Base-by-base conservation (phyloP, 2,113 vertebrate genomes). In the Oncorhynchus mykiss region DNA sequence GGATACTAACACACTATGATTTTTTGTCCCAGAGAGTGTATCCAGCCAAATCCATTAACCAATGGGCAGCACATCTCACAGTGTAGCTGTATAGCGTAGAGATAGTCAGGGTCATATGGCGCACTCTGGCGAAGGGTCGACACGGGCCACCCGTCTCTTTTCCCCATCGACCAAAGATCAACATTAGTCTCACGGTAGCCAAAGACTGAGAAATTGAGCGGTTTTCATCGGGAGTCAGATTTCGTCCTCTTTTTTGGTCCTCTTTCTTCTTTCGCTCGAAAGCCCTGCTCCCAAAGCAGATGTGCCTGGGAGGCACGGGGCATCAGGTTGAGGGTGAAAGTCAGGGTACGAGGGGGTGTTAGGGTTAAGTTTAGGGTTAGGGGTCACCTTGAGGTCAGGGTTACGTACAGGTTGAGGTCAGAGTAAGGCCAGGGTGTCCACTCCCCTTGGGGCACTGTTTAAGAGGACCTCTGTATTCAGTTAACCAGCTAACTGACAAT, bases 281-380 rank as follows among this genome's bases (percentile, higher is more conserved):
- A 78, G 62, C 20, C 78, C 73, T 82, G 62, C 81, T 84, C 81
- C 80, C 67, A 39, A 68, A 89, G 88, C 90, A 92, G 90, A 92
- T 93, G 91, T 91, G 87, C 87, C 89, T 84, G 24, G 22, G 68
- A 87, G 90, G 88, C 85, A 84, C 51, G 59, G 83, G 77, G 81
- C 80, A 12, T 78, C 65, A 84, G 89, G 75, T 87, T 77, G 83
- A 85, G 82, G 90, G 89, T 79, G 90, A 87, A 80, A 86, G 86
- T 85, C 77, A 20, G 45, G 85, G 79, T 31, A 76, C 75, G 80
- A 78, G 78, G 57, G 80, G 89, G 91, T 92, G 91, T 91, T 88
- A 88, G 86, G 89, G 92, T 93, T 93, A 91, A 90, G 87, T 90
- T 88, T 84, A 74, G 80, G 92, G 90, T 88, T 77, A 81, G 78